phyloP scores from a whole-genome alignment of 2,797 vertebrate genomes.

The Vultur gryphus region DNA sequence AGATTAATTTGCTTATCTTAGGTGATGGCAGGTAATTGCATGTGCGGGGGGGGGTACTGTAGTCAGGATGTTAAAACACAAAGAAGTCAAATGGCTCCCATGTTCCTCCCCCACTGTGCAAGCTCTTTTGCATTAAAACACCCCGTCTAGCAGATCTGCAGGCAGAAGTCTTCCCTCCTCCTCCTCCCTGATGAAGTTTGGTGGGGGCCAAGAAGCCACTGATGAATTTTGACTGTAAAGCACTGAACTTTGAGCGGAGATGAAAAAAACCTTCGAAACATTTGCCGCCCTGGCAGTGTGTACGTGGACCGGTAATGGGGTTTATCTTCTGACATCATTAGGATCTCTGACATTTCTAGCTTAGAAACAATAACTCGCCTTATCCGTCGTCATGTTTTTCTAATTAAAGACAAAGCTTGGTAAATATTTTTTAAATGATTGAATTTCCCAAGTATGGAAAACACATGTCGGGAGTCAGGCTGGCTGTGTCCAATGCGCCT shows the following conservation, averaged over 20 bases:
- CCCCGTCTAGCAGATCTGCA: not conserved
- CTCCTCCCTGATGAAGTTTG: not conserved
- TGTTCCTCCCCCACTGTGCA: not conserved
- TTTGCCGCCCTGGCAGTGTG: not conserved
- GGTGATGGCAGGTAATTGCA: not conserved
- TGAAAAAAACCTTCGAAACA: not conserved
- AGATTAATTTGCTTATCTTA: constrained; percentile 9
- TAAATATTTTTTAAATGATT: constrained; percentile 73
- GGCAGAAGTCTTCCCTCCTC: not conserved
- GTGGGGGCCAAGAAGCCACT: not conserved
- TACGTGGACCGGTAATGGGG: not conserved
- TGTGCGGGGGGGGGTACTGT: not conserved
- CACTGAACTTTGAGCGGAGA: not conserved
- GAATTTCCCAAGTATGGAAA: constrained; percentile 68
- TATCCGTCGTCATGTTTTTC: constrained; percentile 64
- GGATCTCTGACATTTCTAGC: constrained; percentile 46
- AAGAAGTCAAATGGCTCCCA: not conserved
- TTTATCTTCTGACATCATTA: constrained; percentile 60
- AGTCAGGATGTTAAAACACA: not conserved
- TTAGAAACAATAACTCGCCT: constrained; percentile 63
- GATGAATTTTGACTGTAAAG: not conserved
- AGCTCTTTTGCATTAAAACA: constrained; percentile 14
- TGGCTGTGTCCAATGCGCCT: not conserved
- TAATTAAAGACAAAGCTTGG: constrained; percentile 70
- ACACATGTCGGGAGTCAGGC: constrained; percentile 57